phyloP scores from a whole-genome alignment of 2,888 invertebrate genomes.

The Tanypteryx hageni region DNA sequence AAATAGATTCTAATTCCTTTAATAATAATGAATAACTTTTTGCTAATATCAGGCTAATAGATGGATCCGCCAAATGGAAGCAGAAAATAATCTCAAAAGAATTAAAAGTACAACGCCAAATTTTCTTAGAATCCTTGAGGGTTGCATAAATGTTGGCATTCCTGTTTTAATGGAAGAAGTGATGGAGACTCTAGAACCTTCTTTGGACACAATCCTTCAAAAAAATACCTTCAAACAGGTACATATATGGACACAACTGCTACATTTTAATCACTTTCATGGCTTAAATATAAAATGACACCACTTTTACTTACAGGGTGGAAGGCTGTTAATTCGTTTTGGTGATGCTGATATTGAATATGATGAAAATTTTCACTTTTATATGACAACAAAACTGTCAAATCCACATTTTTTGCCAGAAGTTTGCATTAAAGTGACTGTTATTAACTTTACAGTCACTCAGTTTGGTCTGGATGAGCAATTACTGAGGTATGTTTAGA shows the following conservation, averaged over 20 bases:
- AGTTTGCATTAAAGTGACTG: constrained; percentile 93
- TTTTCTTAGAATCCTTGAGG: constrained; percentile 88
- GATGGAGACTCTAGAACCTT: constrained; percentile 91
- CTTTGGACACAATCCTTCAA: constrained; percentile 87
- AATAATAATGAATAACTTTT: constrained; percentile 55
- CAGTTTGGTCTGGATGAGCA: constrained; percentile 94
- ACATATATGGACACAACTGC: constrained; percentile 67
- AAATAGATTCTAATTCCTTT: background rate
- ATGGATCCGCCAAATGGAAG: constrained; percentile 94
- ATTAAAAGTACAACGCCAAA: constrained; percentile 87
- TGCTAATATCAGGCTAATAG: constrained; percentile 83
- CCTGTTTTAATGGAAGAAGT: constrained; percentile 93
- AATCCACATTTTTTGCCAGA: constrained; percentile 97
- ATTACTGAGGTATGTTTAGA: constrained; percentile 85
- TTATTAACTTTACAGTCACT: constrained; percentile 96
- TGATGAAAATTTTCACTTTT: constrained; percentile 89
- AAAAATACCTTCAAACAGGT: constrained; percentile 88
- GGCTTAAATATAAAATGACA: background rate
- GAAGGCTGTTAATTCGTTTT: constrained; percentile 87
- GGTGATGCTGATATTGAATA: constrained; percentile 95
- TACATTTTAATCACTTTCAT: background rate
- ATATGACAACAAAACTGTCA: constrained; percentile 93
- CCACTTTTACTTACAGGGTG: constrained; percentile 78
- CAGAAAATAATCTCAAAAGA: constrained; percentile 83
- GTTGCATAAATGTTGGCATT: constrained; percentile 88